phyloP scores from a whole-genome alignment of 2,888 invertebrate genomes.

The Rotaria sp. region DNA sequence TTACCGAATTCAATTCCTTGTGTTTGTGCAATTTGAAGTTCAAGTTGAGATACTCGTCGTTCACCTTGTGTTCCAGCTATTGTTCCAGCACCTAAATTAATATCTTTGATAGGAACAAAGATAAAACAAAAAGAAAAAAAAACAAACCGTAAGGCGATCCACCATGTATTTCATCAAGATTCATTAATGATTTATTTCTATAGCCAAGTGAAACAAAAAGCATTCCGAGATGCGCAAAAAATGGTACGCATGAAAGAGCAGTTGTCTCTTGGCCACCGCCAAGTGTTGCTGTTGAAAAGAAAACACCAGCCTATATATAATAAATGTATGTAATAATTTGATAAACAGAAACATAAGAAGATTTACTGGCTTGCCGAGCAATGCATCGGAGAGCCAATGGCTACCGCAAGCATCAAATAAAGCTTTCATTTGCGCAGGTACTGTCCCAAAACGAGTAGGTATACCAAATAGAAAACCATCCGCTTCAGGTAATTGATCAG shows the following conservation, averaged over 20 bases:
- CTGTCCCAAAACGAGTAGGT: constrained; percentile 38
- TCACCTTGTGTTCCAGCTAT: not conserved
- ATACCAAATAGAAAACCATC: constrained; percentile 38
- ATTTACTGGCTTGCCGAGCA: not conserved
- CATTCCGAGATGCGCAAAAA: constrained; percentile 39
- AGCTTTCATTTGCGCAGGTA: constrained; percentile 36
- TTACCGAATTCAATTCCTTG: constrained; percentile 35
- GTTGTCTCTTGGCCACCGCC: constrained; percentile 39
- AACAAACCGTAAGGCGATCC: constrained; percentile 30
- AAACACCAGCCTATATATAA: not conserved
- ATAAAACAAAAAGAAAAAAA: not conserved
- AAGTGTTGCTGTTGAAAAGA: constrained; percentile 30
- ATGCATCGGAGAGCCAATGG: constrained; percentile 29
- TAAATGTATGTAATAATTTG: not conserved
- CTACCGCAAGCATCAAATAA: constrained; percentile 37
- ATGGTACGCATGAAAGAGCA: constrained; percentile 37
- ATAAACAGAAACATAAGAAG: too few species aligned
- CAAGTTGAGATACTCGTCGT: not conserved
- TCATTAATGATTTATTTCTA: constrained; percentile 28
- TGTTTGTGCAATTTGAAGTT: constrained; percentile 22
- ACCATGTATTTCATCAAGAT: not conserved
- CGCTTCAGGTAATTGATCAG: constrained; percentile 29
- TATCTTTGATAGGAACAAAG: not conserved
- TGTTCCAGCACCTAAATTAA: not conserved
- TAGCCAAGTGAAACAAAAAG: constrained; percentile 34